Evolutionary conservation across 2,888 invertebrate species (phyloP).

Genomic region (Andricus quercusramuli): DNA sequence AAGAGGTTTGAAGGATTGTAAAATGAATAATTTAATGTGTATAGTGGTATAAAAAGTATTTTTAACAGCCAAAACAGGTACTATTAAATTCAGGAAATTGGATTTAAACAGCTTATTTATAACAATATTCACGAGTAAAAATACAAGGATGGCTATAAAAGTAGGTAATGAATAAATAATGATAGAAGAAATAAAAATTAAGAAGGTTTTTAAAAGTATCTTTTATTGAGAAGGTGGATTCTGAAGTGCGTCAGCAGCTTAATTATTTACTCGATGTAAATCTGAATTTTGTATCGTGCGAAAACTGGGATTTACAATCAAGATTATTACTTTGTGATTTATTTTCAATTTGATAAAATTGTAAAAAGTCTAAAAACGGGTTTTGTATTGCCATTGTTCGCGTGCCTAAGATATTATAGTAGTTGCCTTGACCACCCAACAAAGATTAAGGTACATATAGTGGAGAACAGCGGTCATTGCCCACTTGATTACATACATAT

Average conservation of each 20-base stretch:
- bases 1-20: no score
- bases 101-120: not conserved
- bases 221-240: not conserved
- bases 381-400: slow-evolving; percentile 32
- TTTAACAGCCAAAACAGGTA: no score
- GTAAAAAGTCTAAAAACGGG: not conserved
- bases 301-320: not conserved
- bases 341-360: not conserved
- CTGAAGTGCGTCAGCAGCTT: not conserved
- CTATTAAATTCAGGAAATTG: not conserved
- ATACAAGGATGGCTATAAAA: not conserved
- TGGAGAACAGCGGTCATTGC: slow-evolving; percentile 29
- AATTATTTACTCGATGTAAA: not conserved
- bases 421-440: slow-evolving; percentile 35
- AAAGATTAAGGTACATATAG: slow-evolving; percentile 38
- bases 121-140: not conserved
- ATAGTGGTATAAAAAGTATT: not conserved
- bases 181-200: no score
- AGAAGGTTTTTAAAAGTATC: no score
- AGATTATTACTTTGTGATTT: not conserved
- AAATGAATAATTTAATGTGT: no score
- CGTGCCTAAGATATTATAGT: slow-evolving; percentile 9
- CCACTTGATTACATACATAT: slow-evolving; percentile 30
- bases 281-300: not conserved
- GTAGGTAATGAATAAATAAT: not conserved